Conservation (phyloP, 2,888 invertebrate species). For the Dorcus hopei region DNA sequence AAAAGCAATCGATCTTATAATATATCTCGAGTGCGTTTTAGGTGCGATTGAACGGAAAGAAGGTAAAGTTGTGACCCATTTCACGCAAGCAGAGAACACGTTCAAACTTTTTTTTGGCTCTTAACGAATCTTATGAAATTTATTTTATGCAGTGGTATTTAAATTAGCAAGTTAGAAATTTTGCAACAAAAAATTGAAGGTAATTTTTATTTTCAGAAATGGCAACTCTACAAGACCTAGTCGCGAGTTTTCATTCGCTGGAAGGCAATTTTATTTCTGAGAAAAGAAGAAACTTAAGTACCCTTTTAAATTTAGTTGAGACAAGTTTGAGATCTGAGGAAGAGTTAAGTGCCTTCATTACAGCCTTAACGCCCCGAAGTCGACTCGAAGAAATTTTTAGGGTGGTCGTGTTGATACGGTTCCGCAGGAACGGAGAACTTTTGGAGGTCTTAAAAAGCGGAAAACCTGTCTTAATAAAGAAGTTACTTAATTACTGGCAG, state of each 20-base stretch:
- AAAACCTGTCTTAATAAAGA: slow-evolving; percentile 13
- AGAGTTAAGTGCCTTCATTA: slow-evolving; percentile 8
- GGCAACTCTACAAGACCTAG: slow-evolving; percentile 4
- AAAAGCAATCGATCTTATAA: no score
- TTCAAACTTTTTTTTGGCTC: no score
- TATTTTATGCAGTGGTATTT: no score
- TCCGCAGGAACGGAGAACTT: slow-evolving; percentile 10
- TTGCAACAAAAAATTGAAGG: no score
- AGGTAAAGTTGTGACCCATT: no score
- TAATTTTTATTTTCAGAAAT: background rate
- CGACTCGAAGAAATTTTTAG: slow-evolving; percentile 18
- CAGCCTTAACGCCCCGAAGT: slow-evolving; percentile 8
- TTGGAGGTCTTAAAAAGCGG: slow-evolving; percentile 16
- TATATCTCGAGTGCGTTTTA: no score
- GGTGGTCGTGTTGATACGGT: slow-evolving; percentile 13
- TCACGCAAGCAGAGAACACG: no score
- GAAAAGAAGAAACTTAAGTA: slow-evolving; percentile 11
- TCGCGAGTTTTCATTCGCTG: slow-evolving; percentile 5
- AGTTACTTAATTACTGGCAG: slow-evolving; percentile 12
- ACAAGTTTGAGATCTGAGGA: background rate
- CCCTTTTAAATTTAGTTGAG: slow-evolving; percentile 5
- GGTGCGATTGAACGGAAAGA: no score
- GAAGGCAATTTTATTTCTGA: slow-evolving; percentile 7
- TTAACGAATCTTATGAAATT: no score
- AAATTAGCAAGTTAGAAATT: no score